These are phyloP conservation scores for Chymomyza caudatula DNA, from an alignment of 2,888 invertebrate genomes.

Conservation along the genomic window DNA sequence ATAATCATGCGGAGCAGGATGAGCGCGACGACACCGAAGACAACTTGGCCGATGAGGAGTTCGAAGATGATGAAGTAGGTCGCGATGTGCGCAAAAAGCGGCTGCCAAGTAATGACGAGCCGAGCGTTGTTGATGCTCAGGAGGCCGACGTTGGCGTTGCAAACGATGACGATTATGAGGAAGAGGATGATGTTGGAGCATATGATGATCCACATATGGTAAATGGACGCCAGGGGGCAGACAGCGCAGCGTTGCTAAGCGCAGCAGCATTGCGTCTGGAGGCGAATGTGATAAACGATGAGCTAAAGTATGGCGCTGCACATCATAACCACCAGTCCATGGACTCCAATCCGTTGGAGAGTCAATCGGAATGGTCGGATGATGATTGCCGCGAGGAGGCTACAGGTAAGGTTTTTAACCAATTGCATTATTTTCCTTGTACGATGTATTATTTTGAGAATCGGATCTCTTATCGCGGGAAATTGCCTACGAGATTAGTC, in stretches of 20 bases:
- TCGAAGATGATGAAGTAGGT: slow-evolving; percentile 76
- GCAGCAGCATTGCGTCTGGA: slow-evolving; percentile 56
- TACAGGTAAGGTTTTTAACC: slow-evolving; percentile 79
- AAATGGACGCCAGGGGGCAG: background rate
- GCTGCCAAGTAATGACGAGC: slow-evolving; percentile 10
- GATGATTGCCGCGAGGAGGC: slow-evolving; percentile 83
- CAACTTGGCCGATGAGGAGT: slow-evolving; percentile 77
- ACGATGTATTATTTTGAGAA: no score
- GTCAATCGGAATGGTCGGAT: slow-evolving; percentile 91
- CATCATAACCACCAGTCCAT: slow-evolving; percentile 78
- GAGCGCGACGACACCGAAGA: slow-evolving; percentile 77
- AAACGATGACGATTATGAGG: slow-evolving; percentile 36
- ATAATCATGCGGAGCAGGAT: slow-evolving; percentile 65
- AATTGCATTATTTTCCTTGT: background rate
- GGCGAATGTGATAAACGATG: slow-evolving; percentile 78
- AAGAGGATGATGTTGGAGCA: slow-evolving; percentile 47
- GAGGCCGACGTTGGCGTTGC: slow-evolving; percentile 37
- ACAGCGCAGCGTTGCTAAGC: slow-evolving; percentile 28
- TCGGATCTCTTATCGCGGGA: no score
- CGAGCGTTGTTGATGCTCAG: background rate
- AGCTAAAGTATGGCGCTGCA: slow-evolving; percentile 78
- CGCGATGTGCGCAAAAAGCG: slow-evolving; percentile 75
- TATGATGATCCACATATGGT: slow-evolving; percentile 25
- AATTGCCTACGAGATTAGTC: no score
- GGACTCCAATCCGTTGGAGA: slow-evolving; percentile 80